Base-by-base conservation (phyloP, 1,140 invertebrate genomes). In the Nasonia giraulti region DNA sequence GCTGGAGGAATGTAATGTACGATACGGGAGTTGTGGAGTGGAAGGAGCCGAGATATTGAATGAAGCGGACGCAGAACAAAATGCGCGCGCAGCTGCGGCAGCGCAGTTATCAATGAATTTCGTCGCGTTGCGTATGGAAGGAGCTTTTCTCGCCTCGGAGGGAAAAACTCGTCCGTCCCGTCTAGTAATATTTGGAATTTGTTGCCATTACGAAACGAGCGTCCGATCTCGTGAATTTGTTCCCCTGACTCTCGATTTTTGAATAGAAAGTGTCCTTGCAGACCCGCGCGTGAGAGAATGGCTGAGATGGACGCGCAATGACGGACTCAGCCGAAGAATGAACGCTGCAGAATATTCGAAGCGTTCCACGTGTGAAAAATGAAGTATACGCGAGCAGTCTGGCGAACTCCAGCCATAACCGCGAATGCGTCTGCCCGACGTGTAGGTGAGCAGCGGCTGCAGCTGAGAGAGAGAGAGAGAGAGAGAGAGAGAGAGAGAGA, bases 21-120 rank as follows among this genome's bases (percentile, higher is more conserved):
- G 73, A 44, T 33, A 10, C 17, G 1, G 74, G 74, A 77, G 23
- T 77, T 77, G 55, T 31, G 44, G 75, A 77, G 75, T 77, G 44
- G 75, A 77, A 50, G n/a, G 44, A 47, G 44, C 44, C 23, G 47
- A 77, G 44, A 55, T 77, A 77, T 77, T 55, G 44, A 77, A 77
- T 77, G 75, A 31, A 77, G 50, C n/a, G 23, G 75, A 77, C 44
- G 27, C 50, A 3, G n/a, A 77, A 77, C 55, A 77, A 77, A 77
- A 77, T 77, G 10, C 40, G 40, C 40, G 31, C 40, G 31, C 23
- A 12, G 31, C 71, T 75, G 20, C 17, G 20, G 37, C 33, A n/a
- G 33, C 33, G 33, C 37, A 44, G 7, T 74, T 74, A 74, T 77
- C 47, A 77, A 77, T 77, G 75, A 76, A 47, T 47, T 76, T 76